Base-by-base conservation (phyloP, 2,888 invertebrate species). In the Frankliniella fusca region DNA sequence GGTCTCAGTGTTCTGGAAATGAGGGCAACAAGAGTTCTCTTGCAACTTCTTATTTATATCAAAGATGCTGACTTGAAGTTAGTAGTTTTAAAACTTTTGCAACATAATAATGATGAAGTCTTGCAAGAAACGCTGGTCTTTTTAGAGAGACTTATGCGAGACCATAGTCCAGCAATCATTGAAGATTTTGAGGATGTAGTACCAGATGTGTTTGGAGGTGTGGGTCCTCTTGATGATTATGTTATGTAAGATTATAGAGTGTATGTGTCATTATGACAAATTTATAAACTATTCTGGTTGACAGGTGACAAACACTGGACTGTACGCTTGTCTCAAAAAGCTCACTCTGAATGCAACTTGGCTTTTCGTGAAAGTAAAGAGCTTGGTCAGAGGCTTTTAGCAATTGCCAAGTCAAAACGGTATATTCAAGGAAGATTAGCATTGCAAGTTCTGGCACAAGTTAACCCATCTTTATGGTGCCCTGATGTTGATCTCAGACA, bases 31-130 rank as follows among this genome's bases (percentile, higher is more conserved):
- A 76, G 70, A 76, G 12, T 76, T 76, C 9, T 76, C 12, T 12
- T 76, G 10, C 70, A 27, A 12, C 27, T 76, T 12, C 23, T 27
- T 27, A 27, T 76, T 27, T 10, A 27, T 27, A 27, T 8, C 12
- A 70, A 80, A 23, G 50, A 84, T 12, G 83, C 85, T 61, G 76
- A 85, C 7, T 81, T 81, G 5, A 83, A 83, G 28, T 49, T 85
- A 27, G 82, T 85, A 61, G 82, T 84, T 28, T 80, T 81, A 27
- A 85, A 85, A 23, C 82, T 85, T 38, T 86, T 87, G 84, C 85
- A 27, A 76, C 70, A 76, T 76, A 12, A 12, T 27, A n/a, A 76
- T 27, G 23, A 76, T 76, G 70, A 76, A 27, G 27, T 76, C 10
- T 27, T 76, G 12, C 70, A 23, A 27, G 70, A 76, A 27, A 76